Conservation (phyloP, 2,888 invertebrate genomes). For the Hemithea aestivaria region DNA sequence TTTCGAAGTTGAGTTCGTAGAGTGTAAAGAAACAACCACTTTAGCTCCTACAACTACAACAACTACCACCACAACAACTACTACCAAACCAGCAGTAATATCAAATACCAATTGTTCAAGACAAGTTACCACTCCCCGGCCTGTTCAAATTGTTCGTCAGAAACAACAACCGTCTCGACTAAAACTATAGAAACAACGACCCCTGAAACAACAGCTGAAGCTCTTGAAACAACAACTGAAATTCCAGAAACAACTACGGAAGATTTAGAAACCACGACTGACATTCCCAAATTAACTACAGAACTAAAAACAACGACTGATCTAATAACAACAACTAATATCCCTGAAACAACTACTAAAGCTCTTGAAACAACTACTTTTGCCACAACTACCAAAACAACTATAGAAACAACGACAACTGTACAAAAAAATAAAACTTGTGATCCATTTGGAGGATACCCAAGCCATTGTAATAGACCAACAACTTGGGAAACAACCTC, state of each 20-base stretch:
- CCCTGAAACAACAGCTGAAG: conserved; percentile 1
- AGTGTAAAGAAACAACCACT: neutral
- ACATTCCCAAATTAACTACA: neutral
- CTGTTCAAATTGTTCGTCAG: neutral
- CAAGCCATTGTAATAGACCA: conserved; percentile 42
- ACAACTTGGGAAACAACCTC: conserved; percentile 62
- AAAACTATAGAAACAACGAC: conserved; percentile 11
- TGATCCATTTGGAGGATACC: conserved; percentile 19
- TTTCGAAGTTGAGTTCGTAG: conserved; percentile 10
- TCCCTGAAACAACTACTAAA: neutral
- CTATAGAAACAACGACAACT: neutral
- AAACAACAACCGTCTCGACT: conserved; percentile 14
- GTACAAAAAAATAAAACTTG: neutral
- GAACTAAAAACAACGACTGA: neutral
- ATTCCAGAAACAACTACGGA: neutral
- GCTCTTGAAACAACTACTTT: conserved; percentile 6
- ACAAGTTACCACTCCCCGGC: too few relatives aligned
- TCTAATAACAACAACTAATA: neutral
- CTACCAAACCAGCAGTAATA: conserved; percentile 7
- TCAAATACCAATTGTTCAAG: neutral
- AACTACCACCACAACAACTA: conserved; percentile 16
- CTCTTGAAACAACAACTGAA: neutral
- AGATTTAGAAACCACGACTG: neutral
- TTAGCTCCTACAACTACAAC: conserved; percentile 5
- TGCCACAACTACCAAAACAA: conserved; percentile 5